Conservation (phyloP, 2,113 vertebrate genomes). For the Lophius piscatorius region DNA sequence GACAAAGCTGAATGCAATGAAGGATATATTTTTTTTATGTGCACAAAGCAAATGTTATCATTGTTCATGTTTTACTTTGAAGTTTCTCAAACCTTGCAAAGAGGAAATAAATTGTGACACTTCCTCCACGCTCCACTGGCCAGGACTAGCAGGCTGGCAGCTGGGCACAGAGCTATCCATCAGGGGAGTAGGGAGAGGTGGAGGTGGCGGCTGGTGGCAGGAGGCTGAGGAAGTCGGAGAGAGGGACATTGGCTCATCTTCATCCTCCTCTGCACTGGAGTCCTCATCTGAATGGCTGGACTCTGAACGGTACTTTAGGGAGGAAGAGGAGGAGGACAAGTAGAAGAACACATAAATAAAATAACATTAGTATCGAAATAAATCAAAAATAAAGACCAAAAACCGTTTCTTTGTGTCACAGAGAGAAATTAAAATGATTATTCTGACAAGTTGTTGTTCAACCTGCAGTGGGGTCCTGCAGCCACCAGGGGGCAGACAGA, state of each 20-base stretch:
- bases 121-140: slow-evolving; percentile 94
- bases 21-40: too few species aligned
- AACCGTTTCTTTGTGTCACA: neutral
- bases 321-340: too few species aligned
- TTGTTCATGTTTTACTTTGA: too few species aligned
- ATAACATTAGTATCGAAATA: too few species aligned
- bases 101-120: slow-evolving; percentile 95
- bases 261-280: slow-evolving; percentile 90
- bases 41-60: too few species aligned
- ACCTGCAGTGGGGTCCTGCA: too few species aligned
- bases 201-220: slow-evolving; percentile 81
- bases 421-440: too few species aligned
- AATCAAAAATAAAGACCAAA: too few species aligned
- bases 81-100: slow-evolving; percentile 97
- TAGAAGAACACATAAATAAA: neutral
- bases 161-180: slow-evolving; percentile 78
- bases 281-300: slow-evolving; percentile 94
- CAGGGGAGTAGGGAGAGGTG: slow-evolving; percentile 55
- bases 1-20: too few species aligned
- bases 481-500: slow-evolving; percentile 18
- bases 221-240: slow-evolving; percentile 89
- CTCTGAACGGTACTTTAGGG: slow-evolving; percentile 91
- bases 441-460: too few species aligned
- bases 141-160: slow-evolving; percentile 86
- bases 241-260: slow-evolving; percentile 86